A percentile compares a stretch with the other conserved stretches of the same genome.
Conservation (phyloP, 2,797 vertebrate species). For the Danio aesculapii region DNA sequence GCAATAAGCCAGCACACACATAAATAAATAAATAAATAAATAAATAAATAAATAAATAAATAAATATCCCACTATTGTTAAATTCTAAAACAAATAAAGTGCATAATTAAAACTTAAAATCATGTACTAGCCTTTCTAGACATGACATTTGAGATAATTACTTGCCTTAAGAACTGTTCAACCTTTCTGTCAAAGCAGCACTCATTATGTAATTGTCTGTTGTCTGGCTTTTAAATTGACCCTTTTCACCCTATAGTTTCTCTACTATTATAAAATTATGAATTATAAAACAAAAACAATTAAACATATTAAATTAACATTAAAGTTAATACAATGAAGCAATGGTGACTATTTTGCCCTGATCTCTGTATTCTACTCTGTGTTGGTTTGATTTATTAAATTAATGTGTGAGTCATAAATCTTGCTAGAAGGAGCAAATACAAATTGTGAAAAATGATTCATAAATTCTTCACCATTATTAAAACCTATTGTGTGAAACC, state of each 20-base stretch:
- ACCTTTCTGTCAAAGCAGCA: neutral
- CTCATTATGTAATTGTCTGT: neutral
- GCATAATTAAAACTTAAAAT: neutral
- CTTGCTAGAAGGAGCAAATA: neutral
- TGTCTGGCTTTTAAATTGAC: too few relatives aligned
- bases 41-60: too few relatives aligned
- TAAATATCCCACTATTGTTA: neutral
- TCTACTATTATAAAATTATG: neutral
- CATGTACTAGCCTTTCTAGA: neutral
- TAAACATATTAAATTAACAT: neutral
- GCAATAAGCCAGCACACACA: neutral
- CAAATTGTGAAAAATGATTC: neutral
- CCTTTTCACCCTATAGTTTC: too few relatives aligned
- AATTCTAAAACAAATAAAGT: neutral
- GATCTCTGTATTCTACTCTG: neutral
- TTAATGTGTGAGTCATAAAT: neutral
- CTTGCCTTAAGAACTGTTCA: neutral
- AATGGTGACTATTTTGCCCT: neutral
- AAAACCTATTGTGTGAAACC: neutral
- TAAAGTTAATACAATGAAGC: neutral
- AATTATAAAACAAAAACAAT: neutral
- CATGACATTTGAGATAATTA: neutral
- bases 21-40: neutral
- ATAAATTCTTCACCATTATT: neutral
- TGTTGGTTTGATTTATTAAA: neutral